A percentile compares a stretch with the other conserved stretches of the same genome.
Conservation (phyloP, 53 echinoderm and acorn worm species). For the Zoroaster sp. region DNA sequence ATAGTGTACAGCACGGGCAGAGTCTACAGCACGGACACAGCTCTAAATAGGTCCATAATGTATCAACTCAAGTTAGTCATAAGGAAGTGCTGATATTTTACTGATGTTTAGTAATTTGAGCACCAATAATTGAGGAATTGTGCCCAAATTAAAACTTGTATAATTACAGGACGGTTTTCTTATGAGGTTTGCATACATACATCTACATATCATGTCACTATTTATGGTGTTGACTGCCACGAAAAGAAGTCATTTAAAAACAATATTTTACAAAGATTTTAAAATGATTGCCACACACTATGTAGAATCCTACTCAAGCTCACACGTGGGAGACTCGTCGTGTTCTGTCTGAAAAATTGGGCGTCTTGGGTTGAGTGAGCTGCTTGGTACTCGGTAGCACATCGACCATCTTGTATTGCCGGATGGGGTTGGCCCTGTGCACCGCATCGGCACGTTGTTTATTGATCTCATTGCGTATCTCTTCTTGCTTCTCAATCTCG, state of each 20-base stretch:
- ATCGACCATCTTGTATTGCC: constrained; percentile 71
- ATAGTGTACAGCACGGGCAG: too few species aligned
- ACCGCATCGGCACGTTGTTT: constrained; percentile 67
- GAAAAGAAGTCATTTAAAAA: too few species aligned
- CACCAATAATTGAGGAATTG: too few species aligned
- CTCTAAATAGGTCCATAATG: too few species aligned
- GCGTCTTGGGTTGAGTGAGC: constrained; percentile 74
- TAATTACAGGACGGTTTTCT: too few species aligned
- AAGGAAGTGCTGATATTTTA: too few species aligned
- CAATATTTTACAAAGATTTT: too few species aligned
- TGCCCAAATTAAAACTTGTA: too few species aligned
- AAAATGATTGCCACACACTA: neutral
- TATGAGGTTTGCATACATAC: too few species aligned
- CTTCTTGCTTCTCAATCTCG: constrained; percentile 63
- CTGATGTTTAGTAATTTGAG: too few species aligned
- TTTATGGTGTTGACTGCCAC: neutral
- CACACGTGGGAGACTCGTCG: neutral
- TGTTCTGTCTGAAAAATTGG: constrained; percentile 57
- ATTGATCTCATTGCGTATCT: constrained; percentile 59
- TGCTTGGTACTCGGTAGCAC: constrained; percentile 74
- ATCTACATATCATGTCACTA: neutral
- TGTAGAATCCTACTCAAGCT: neutral
- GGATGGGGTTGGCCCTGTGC: constrained; percentile 77
- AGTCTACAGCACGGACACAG: too few species aligned
- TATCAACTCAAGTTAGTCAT: too few species aligned